Base-by-base conservation (phyloP, 2,113 vertebrate species). In the Hepsetus odoe region DNA sequence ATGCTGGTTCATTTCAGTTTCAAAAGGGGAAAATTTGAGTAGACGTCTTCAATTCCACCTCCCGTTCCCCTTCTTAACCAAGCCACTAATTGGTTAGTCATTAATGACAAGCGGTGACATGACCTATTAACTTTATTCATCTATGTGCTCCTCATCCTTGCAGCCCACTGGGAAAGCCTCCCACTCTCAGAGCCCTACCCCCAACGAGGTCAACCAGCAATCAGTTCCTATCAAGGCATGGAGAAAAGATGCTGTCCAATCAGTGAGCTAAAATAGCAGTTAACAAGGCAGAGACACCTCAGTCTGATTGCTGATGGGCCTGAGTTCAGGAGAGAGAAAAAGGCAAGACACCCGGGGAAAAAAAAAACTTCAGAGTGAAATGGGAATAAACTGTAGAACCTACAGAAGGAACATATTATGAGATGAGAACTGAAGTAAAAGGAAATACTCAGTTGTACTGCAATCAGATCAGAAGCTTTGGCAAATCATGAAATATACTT, bases 151-250 rank as follows among this genome's bases (percentile, higher is more conserved):
- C 42, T 73, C 59, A 22, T 9, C 46, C 16, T 53, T 22, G 3
- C 32, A 16, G 35, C 44, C 28, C 8, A 11, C 40, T 12, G 61
- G 38, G 38, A 12, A 67, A 55, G 32, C 14, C 16, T 12, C 61
- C 14, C 22, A 30, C 18, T 33, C 49, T 22, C 26, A 73, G 40
- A 38, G 22, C 70, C 28, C 61, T 6, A 12, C n/a, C 8, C 24
- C n/a, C 67, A 78, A 49, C 14, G 42, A 64, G 80, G 42, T 56
- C 58, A 53, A 35, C 64, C 46, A 14, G 58, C 59, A 61, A 77
- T 80, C 77, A 77, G 73, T 35, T 56, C 68, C 44, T 49, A 72
- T 40, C 44, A 55, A 58, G 24, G n/a, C 26, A 26, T 28, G 61
- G 35, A 74, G 40, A 16, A 70, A n/a, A 16, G 51, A 78, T 59